Conservation (phyloP, 2,113 vertebrate genomes). For the Scophthalmus maximus region DNA sequence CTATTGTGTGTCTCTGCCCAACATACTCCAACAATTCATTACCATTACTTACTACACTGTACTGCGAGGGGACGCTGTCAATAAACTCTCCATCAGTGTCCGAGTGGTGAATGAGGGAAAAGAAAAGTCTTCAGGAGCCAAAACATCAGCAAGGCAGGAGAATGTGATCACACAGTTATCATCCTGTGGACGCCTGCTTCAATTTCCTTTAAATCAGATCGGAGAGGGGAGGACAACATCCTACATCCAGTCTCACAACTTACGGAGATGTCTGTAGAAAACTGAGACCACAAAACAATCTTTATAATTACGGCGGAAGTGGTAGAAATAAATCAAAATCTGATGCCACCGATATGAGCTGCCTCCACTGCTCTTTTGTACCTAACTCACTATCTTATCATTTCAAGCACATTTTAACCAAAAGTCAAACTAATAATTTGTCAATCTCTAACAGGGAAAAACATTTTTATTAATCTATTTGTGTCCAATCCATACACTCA, state of each 20-base stretch:
- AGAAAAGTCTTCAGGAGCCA: conserved; percentile 25
- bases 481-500: too few species aligned
- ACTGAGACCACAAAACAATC: not conserved
- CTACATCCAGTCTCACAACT: not conserved
- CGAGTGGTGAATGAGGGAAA: not conserved
- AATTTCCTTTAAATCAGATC: not conserved
- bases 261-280: not conserved
- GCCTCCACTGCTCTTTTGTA: too few species aligned
- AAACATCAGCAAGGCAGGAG: conserved; percentile 18
- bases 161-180: conserved; percentile 45
- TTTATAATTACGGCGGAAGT: too few species aligned
- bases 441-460: too few species aligned
- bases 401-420: too few species aligned
- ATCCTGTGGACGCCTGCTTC: not conserved
- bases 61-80: conserved; percentile 46
- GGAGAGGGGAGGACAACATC: not conserved
- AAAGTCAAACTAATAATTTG: too few species aligned
- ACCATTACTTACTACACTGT: conserved; percentile 56
- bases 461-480: too few species aligned
- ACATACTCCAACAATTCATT: conserved; percentile 46
- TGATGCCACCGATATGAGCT: too few species aligned
- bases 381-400: too few species aligned
- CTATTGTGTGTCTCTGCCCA: conserved; percentile 51
- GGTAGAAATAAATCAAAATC: too few species aligned
- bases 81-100: conserved; percentile 62